A percentile compares a stretch with the other conserved stretches of the same genome.
Evolutionary conservation across 2,888 invertebrate genomes (phyloP).

Genomic region (Heteromyza rotundicornis): DNA sequence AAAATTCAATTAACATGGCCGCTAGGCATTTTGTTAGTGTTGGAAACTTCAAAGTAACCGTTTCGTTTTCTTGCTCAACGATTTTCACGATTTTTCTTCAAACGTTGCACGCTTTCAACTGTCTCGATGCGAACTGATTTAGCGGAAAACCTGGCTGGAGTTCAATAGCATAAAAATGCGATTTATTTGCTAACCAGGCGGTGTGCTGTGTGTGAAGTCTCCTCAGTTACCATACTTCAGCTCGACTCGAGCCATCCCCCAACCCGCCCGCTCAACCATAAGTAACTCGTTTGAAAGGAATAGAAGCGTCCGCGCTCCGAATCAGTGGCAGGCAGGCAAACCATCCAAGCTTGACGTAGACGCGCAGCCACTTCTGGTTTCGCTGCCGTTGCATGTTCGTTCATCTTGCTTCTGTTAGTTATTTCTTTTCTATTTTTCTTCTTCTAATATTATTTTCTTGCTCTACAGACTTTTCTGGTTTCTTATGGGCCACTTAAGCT

Average conservation of each 20-base stretch:
- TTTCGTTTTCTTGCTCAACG: too few species aligned
- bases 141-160: slow-evolving; percentile 53
- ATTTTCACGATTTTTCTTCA: slow-evolving; percentile 8
- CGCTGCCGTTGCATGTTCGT: not conserved
- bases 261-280: too few species aligned
- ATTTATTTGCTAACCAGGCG: slow-evolving; percentile 58
- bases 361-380: not conserved
- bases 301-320: not conserved
- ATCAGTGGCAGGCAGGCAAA: not conserved
- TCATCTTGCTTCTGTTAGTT: not conserved
- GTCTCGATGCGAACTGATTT: slow-evolving; percentile 55
- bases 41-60: too few species aligned
- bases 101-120: slow-evolving; percentile 42
- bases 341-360: not conserved
- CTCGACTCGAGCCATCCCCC: not conserved
- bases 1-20: too few species aligned
- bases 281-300: slow-evolving; percentile 1
- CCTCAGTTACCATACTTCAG: not conserved
- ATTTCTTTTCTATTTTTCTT: not conserved
- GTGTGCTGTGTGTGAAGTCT: slow-evolving; percentile 35
- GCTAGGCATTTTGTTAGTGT: too few species aligned
- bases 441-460: not conserved
- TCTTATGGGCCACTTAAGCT: not conserved
- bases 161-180: slow-evolving; percentile 58
- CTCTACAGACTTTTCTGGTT: not conserved